These are phyloP conservation scores for Anastrepha ludens DNA, from an alignment of 1,140 invertebrate genomes.

Conservation along the genomic window DNA sequence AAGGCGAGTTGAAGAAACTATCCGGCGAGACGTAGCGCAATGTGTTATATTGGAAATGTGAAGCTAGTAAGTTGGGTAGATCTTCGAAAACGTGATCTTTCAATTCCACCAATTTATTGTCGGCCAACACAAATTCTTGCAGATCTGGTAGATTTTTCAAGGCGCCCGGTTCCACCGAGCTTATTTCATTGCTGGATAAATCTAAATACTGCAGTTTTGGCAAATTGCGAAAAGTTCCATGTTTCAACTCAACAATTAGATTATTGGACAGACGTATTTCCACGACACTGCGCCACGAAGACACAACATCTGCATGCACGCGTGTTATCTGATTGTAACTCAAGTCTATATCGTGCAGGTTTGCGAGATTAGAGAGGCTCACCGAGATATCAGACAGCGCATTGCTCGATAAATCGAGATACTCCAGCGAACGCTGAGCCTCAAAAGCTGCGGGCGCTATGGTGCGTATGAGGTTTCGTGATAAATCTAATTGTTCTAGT, in stretches of 20 bases:
- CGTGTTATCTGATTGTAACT: slow-evolving; percentile 87
- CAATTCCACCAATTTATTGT: slow-evolving; percentile 83
- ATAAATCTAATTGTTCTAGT: slow-evolving; percentile 83
- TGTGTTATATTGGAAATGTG: slow-evolving; percentile 88
- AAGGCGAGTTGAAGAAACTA: slow-evolving; percentile 85
- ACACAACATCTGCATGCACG: slow-evolving; percentile 81
- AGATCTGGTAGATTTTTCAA: slow-evolving; percentile 85
- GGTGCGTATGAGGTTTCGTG: slow-evolving; percentile 84
- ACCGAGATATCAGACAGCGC: slow-evolving; percentile 82
- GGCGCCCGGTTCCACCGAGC: slow-evolving; percentile 84
- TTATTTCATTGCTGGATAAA: slow-evolving; percentile 88
- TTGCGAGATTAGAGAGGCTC: slow-evolving; percentile 81
- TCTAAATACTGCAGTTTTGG: slow-evolving; percentile 83
- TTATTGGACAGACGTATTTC: slow-evolving; percentile 84
- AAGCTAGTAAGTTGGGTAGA: slow-evolving; percentile 82
- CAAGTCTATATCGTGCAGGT: slow-evolving; percentile 83
- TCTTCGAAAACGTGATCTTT: slow-evolving; percentile 86
- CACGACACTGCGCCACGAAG: slow-evolving; percentile 79
- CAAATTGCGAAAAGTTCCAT: slow-evolving; percentile 84
- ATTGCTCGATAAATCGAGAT: slow-evolving; percentile 87
- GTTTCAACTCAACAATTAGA: slow-evolving; percentile 82
- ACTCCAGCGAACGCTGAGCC: slow-evolving; percentile 81
- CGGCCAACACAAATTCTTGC: slow-evolving; percentile 84
- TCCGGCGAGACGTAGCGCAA: slow-evolving; percentile 82
- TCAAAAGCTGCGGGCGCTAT: slow-evolving; percentile 80